Evolutionary conservation across 92 coral and sea anemone species (phyloP), one percentile per base, ranked within the genome.

Genomic region (Porites rus): DNA sequence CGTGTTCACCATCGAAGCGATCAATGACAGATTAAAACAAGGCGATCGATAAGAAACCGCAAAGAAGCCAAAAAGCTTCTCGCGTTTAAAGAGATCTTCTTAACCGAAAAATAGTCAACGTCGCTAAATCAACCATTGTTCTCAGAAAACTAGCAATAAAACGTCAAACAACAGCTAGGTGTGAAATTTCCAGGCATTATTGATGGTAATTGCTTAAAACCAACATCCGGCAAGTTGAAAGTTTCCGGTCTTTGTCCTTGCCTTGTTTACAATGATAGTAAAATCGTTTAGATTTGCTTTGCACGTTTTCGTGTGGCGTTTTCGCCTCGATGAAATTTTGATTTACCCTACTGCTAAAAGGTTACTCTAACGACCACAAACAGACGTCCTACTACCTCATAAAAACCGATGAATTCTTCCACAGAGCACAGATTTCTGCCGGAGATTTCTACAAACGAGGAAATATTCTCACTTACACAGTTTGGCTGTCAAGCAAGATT

Each of bases 201-300:
- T 73, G 70, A 83, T 74, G 79, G 87, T 83, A 83, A 73, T 83
- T 83, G 72, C 87, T 43, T 83, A 58, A 59, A 79, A 83, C 72
- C 80, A 83, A 74, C 87, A 73, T 83, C 87, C 87, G 87, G 87
- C 46, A 38, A 65, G 79, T 74, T 83, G 69, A 83, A 83, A 74
- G 72, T 62, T 83, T 83, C 87, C 87, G 87, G 87, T 64, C 80
- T 62, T 51, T 83, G 80, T 83, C 63, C 65, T 73, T 21, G 19
- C 22, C 21, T 16, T 69, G 67, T 56, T 81, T 70, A 70, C 66
- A 38, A 43, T 71, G 46, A 79, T 65, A 56, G 43, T 16, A 52
- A 66, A 79, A 10, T 51, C 11, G 28, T 80, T 22, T 52, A 13
- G 56, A 13, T 46, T 75, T 62, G 54, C 50, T 31, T 56, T 4